phyloP scores from a whole-genome alignment of 1,140 invertebrate species.

The Dendrolimus kikuchii region DNA sequence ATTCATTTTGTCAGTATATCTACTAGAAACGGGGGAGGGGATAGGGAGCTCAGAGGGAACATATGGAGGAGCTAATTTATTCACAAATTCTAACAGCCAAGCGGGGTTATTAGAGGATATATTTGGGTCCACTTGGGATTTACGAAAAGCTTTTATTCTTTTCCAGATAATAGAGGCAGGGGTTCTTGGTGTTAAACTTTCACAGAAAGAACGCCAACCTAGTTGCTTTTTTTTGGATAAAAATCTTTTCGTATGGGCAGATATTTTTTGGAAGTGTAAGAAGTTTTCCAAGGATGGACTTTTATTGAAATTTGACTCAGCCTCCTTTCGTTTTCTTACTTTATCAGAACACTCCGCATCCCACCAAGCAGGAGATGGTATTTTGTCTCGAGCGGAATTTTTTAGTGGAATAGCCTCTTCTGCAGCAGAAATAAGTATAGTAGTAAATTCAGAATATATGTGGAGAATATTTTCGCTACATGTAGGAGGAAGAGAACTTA shows the following conservation, averaged over 20 bases:
- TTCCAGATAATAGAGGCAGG: background rate
- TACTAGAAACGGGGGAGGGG: background rate
- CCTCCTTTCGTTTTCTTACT: too few relatives aligned
- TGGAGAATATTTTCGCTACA: too few relatives aligned
- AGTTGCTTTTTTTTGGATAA: background rate
- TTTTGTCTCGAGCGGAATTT: conserved; percentile 10
- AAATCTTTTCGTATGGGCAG: background rate
- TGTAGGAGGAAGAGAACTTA: too few relatives aligned
- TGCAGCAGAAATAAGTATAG: too few relatives aligned
- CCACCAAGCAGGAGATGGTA: background rate
- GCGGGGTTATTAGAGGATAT: too few relatives aligned
- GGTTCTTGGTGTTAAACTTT: background rate
- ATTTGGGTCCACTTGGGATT: too few relatives aligned
- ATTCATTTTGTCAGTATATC: conserved; percentile 2
- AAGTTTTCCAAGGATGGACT: too few relatives aligned
- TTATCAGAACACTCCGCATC: too few relatives aligned
- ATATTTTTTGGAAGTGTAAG: too few relatives aligned
- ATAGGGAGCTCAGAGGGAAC: conserved; percentile 1
- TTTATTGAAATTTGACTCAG: too few relatives aligned
- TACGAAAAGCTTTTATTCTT: conserved; percentile 1
- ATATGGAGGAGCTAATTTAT: conserved; percentile 9
- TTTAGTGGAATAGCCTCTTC: conserved; percentile 8
- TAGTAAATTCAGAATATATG: too few relatives aligned
- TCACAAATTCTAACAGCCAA: background rate
- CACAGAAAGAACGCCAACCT: background rate